Base-by-base conservation (phyloP, 2,797 vertebrate species). In the Arremon aurantiirostris region DNA sequence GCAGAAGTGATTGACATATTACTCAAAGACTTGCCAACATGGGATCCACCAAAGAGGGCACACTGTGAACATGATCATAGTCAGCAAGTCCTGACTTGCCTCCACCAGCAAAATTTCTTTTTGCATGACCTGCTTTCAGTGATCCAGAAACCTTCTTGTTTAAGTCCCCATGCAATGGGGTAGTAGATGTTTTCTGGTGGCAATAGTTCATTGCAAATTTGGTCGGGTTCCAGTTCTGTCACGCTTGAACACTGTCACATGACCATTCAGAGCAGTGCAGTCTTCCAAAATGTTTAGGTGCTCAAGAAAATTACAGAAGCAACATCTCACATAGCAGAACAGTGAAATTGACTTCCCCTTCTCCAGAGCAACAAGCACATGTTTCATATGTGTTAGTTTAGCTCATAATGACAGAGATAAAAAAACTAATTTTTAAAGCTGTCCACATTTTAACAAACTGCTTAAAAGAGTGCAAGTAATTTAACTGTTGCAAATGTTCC, bases 171-270 rank as follows among this genome's bases (percentile, higher is more conserved):
- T 0, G 1, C 0, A 1, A 14, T 30, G 13, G 16, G 35, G 12
- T 41, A 42, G 39, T 32, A 66, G 32, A 37, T 59, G 14, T 30
- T 35, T 59, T 39, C 39, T 66, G 64, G 34, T 30, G 52, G 28
- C n/a, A 63, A 41, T 1, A 59, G 4, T 46, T 82, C 52, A 21
- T 12, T 41, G n/a, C 14, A 52, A 0, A 35, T 89, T 56, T 55
- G 10, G 22, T 61, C 50, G 28, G 5, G 8, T 55, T 89, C 57
- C 66, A 39, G 30, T 66, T 56, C 47, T 69, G 39, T 37, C 63
- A 55, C 0, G 0, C 26, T 37, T 68, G 23, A 85, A 68, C 22
- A 57, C 34, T 0, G 2, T 32, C 55, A 42, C 0, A 0, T 53
- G 34, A 63, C 21, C 18, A 18, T 37, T 83, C 34, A 27, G 53